Evolutionary conservation across 2,888 invertebrate species (phyloP), one percentile per base, ranked within the genome.

Genomic region (Melikaiella ostensackeni): DNA sequence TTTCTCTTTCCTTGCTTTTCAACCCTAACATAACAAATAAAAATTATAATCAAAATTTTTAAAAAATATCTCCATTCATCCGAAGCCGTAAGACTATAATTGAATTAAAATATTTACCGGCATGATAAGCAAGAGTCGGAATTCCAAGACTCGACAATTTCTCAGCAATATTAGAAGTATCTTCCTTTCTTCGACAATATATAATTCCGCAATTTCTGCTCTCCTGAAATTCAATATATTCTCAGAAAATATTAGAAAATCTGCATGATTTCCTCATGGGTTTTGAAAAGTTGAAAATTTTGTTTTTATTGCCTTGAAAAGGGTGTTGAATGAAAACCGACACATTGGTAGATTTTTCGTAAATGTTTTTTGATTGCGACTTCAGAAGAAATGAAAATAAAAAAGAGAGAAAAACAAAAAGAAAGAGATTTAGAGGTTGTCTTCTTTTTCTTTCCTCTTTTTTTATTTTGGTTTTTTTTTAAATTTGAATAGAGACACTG

Each of bases 131-230:
- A 76, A 95, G 92, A 30, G 98, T 94, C 84, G 94, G 93, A 33
- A 98, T 92, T 76, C 97, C 97, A 88, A 95, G 94, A 80, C 94
- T 94, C 38, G 93, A 94, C 75, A 99, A 93, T 89, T 95, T 95
- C 62, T 93, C 92, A 0, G 98, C 97, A 80, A 99, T 93, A 79
- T 96, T 94, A 89, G 97, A 97, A 73, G 98, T 98, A 82, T 96
- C 95, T 85, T 98, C 98, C 80, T 99, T 93, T 0, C 98, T 98
- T 80, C 99, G 94, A 90, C 99, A 99, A 91, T 99, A 99, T 77
- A 99, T 95, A 85, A 99, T 99, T 6, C 97, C 98, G 91, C 97
- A 97, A 24, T 93, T 94, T 86, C 90, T 91, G 79, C 91, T 89
- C 64, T 87, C 90, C 92, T 93, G 76, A 77, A 88, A 83, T 50